A percentile compares a stretch with the other conserved stretches of the same genome.
These are phyloP conservation scores for Pachydiplax longipennis DNA, from an alignment of 2,888 invertebrate species.

Conservation along the genomic window DNA sequence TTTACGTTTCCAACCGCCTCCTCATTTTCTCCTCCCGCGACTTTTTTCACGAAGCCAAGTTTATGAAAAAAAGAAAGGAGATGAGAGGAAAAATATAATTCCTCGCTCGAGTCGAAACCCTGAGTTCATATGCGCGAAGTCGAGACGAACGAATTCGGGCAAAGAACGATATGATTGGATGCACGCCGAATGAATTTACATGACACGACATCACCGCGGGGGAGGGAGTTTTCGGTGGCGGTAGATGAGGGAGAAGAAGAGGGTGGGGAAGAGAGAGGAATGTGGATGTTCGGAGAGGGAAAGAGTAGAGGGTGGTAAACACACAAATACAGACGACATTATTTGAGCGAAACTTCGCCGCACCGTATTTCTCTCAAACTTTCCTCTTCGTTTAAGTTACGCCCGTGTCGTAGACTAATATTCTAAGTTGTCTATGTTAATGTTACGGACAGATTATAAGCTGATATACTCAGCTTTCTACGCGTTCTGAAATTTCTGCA, in stretches of 20 bases:
- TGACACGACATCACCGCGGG: constrained; percentile 30
- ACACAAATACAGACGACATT: too few species aligned
- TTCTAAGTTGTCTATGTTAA: too few species aligned
- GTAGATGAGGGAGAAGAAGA: background rate
- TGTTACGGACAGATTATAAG: too few species aligned
- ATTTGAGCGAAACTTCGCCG: too few species aligned
- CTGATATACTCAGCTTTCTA: too few species aligned
- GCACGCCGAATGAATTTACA: constrained; percentile 40
- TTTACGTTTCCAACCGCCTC: background rate
- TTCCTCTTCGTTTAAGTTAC: too few species aligned
- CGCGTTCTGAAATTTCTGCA: too few species aligned
- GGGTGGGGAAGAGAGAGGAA: background rate
- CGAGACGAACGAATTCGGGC: constrained; percentile 17
- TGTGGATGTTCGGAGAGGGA: background rate
- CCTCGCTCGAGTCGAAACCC: background rate
- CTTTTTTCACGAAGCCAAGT: background rate
- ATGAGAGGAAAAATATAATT: background rate
- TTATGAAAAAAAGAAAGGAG: background rate
- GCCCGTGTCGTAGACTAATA: too few species aligned
- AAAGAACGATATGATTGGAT: constrained; percentile 42
- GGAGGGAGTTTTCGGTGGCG: background rate
- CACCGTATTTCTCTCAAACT: too few species aligned
- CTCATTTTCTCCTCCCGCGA: background rate
- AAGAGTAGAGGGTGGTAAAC: background rate
- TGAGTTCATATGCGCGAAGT: constrained; percentile 12